Evolutionary conservation across 2,113 vertebrate genomes (phyloP).

Genomic region (Chlorodrepanis virens): DNA sequence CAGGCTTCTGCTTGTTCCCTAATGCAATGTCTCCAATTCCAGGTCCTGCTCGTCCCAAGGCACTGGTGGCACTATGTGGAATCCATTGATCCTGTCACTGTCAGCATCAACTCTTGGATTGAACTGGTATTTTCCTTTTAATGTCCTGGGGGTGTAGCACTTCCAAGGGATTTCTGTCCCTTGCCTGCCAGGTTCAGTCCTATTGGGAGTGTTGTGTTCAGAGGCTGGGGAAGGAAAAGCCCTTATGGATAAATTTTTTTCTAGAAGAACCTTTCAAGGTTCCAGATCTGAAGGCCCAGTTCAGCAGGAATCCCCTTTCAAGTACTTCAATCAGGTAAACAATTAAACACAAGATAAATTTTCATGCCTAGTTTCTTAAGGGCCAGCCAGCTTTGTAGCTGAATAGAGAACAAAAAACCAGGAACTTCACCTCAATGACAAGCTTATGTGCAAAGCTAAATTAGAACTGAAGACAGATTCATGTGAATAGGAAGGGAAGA

Average conservation of each 20-base stretch:
- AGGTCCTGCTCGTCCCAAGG: slow-evolving; percentile 93
- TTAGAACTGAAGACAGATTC: slow-evolving; percentile 17
- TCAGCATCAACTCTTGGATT: slow-evolving; percentile 96
- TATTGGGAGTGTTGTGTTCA: neutral
- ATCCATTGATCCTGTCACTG: slow-evolving; percentile 87
- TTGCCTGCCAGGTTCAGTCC: neutral
- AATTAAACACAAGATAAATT: neutral
- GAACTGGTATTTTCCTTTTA: slow-evolving; percentile 81
- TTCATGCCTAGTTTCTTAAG: neutral
- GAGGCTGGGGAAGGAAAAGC: neutral
- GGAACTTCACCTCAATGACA: neutral
- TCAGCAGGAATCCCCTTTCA: neutral
- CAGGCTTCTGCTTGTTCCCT: neutral
- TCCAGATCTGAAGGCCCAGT: neutral
- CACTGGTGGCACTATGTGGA: slow-evolving; percentile 99
- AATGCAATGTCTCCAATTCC: slow-evolving; percentile 22
- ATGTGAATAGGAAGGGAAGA: neutral
- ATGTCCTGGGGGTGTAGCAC: neutral
- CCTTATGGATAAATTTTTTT: neutral
- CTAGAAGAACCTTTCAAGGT: neutral
- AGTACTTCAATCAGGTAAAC: neutral
- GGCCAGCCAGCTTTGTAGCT: neutral
- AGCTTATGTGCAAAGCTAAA: neutral
- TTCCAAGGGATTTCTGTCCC: neutral
- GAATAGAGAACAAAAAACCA: neutral